Evolutionary conservation across 2,888 invertebrate species (phyloP), one percentile per base, ranked within the genome.

Genomic region (Caenorhabditis sp.): DNA sequence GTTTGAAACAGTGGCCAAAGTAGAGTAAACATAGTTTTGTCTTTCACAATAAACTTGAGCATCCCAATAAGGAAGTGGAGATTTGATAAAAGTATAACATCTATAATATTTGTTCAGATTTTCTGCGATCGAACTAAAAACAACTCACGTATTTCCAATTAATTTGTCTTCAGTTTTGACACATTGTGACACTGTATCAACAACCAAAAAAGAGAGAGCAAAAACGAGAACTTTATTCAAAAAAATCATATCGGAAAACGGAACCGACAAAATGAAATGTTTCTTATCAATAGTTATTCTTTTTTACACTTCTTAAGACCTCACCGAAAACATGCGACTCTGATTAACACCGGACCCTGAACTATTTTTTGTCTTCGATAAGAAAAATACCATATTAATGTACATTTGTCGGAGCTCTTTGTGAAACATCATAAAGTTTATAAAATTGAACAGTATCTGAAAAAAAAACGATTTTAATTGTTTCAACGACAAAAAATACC

Each of bases 391-490:
- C n/a, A 51, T 21, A 1, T 23, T 21, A 8, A 4, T 17, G 51
- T 64, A 64, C 23, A 64, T 27, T 21, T 31, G 21, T 23, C 64
- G 64, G 2, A 64, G 58, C 36, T 64, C 64, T n/a, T 31, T 58
- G 58, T 64, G 64, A 50, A 64, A 64, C 2, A 58, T 31, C 23
- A 64, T 27, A 51, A 58, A 64, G n/a, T 50, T n/a, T 2, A 64
- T 8, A n/a, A 64, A 64, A 50, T 64, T 64, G 64, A 64, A 58
- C 31, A 64, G 36, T 10, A 64, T 58, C 64, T 64, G 43, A 17
- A 55, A 10, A 55, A 23, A 8, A 12, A n/a, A 19, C 26, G 27
- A 14, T 57, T 26, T 23, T 26, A 24, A 43, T 36, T 10, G 14
- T 54, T 14, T 36, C 8, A 4, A 5, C 21, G 27, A 27, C 14